These are phyloP conservation scores for Mustela nigripes DNA, from an alignment of 2,113 vertebrate species.

Conservation along the genomic window DNA sequence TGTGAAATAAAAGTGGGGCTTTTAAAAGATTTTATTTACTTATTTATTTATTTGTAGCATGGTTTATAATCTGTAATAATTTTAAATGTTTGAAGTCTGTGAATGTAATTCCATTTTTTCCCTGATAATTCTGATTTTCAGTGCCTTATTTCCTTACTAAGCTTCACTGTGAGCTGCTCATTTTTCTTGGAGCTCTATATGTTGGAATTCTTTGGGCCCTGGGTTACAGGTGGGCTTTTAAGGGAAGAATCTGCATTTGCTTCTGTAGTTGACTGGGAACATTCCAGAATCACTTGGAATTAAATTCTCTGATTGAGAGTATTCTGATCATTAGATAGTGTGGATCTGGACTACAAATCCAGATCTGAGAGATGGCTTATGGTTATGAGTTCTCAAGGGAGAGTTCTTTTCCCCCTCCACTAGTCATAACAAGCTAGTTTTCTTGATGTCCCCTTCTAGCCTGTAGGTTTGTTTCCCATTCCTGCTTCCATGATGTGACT, in stretches of 20 bases:
- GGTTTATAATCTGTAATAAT: conserved; percentile 15
- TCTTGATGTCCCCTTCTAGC: background rate
- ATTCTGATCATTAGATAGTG: conserved; percentile 1
- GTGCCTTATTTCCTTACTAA: conserved; percentile 39
- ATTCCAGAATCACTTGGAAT: conserved; percentile 39
- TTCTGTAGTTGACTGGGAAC: background rate
- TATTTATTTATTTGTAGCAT: conserved; percentile 43
- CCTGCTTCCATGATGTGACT: background rate
- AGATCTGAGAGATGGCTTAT: background rate
- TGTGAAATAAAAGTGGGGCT: too few relatives aligned
- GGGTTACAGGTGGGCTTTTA: conserved; percentile 35
- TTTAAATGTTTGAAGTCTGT: background rate
- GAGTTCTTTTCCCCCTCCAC: background rate
- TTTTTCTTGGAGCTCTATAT: background rate
- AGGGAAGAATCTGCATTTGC: conserved; percentile 25
- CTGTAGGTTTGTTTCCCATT: conserved; percentile 32
- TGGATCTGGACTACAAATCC: background rate
- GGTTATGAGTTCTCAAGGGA: conserved; percentile 9
- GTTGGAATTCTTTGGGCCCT: conserved; percentile 38
- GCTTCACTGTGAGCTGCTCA: conserved; percentile 30
- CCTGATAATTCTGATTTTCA: background rate
- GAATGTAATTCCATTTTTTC: conserved; percentile 37
- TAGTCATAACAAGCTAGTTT: background rate
- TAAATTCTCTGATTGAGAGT: conserved; percentile 39
- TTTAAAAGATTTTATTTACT: too few relatives aligned